A percentile compares a stretch with the other conserved stretches of the same genome.
Evolutionary conservation across 2,113 vertebrate genomes (phyloP).

Genomic region (Toxotes jaculatrix): DNA sequence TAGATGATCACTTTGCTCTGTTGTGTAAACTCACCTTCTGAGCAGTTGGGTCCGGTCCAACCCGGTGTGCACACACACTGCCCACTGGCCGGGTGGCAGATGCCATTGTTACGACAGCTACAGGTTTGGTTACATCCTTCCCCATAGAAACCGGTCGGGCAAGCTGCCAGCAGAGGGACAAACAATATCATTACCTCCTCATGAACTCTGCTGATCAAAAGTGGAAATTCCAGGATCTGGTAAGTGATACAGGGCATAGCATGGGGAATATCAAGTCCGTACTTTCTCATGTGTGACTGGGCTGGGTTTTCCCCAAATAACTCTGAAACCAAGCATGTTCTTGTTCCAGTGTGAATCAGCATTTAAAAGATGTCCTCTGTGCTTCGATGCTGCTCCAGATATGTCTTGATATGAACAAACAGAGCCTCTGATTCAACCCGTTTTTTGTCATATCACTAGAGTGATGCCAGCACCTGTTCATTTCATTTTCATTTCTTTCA

Average conservation of each 20-base stretch:
- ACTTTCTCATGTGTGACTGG: conserved; percentile 63
- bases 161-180: conserved; percentile 82
- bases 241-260: conserved; percentile 51
- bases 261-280: conserved; percentile 40
- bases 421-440: not conserved
- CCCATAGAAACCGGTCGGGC: conserved; percentile 86
- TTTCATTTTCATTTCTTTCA: no score
- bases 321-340: conserved; percentile 24
- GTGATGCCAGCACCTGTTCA: not conserved
- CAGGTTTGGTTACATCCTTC: conserved; percentile 89
- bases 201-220: conserved; percentile 76
- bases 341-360: conserved; percentile 51
- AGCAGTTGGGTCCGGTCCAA: conserved; percentile 89
- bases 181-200: conserved; percentile 66
- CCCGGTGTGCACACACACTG: conserved; percentile 87
- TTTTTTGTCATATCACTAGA: not conserved
- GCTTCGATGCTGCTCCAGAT: conserved; percentile 6
- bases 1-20: not conserved
- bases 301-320: conserved; percentile 59
- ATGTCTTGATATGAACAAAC: not conserved
- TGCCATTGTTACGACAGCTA: conserved; percentile 85
- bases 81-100: conserved; percentile 87
- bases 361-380: conserved; percentile 22
- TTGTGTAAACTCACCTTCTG: conserved; percentile 83
- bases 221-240: conserved; percentile 58